phyloP scores from a whole-genome alignment of 2,888 invertebrate genomes.

The Linnaemya vulpina region DNA sequence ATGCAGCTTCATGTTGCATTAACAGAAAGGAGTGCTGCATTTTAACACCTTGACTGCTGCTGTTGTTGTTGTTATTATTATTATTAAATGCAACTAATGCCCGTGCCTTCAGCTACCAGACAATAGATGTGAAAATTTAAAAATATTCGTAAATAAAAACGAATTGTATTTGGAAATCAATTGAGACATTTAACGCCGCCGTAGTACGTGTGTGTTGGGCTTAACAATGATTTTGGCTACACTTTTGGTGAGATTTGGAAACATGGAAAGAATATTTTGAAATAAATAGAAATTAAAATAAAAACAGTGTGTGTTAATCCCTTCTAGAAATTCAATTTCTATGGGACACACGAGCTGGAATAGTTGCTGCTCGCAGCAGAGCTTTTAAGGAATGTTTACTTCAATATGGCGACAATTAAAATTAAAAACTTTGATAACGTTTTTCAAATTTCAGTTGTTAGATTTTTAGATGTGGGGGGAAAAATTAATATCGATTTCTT shows the following conservation, averaged over 20 bases:
- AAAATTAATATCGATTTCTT: too few relatives aligned
- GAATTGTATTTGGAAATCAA: conserved; percentile 60
- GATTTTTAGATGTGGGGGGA: too few relatives aligned
- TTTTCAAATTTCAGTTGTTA: too few relatives aligned
- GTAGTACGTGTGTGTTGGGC: conserved; percentile 29
- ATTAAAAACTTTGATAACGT: too few relatives aligned
- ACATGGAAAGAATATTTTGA: conserved; percentile 14
- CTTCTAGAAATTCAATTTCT: conserved; percentile 53
- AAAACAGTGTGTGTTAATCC: conserved; percentile 72
- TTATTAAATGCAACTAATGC: conserved; percentile 65
- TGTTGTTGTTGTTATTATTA: conserved; percentile 12
- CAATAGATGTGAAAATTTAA: conserved; percentile 52
- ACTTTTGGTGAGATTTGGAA: conserved; percentile 39
- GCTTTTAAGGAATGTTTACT: neutral
- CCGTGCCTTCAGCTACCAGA: conserved; percentile 44
- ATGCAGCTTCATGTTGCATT: conserved; percentile 17
- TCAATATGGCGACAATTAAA: neutral
- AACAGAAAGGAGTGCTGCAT: conserved; percentile 38
- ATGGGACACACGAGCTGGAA: conserved; percentile 51
- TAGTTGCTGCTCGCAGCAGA: conserved; percentile 19
- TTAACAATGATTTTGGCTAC: conserved; percentile 60
- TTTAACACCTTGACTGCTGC: conserved; percentile 69
- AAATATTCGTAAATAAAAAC: conserved; percentile 48
- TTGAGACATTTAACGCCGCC: conserved; percentile 68
- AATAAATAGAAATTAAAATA: conserved; percentile 30